Evolutionary conservation across 2,113 vertebrate genomes (phyloP).

Genomic region (Cebus imitator): DNA sequence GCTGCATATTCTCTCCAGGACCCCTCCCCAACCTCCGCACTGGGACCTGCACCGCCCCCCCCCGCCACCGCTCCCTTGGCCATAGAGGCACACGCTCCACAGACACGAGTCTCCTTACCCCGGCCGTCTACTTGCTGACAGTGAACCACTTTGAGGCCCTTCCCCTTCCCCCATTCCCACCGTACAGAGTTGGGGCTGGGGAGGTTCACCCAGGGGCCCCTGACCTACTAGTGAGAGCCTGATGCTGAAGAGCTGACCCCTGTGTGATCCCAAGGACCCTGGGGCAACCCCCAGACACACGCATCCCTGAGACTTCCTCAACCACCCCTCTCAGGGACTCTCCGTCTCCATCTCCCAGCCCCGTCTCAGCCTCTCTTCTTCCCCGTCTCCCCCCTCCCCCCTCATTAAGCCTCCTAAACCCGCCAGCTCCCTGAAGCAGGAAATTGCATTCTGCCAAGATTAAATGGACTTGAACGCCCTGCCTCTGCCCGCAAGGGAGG

Average conservation of each 20-base stretch:
- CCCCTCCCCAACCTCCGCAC: neutral
- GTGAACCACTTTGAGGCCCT: neutral
- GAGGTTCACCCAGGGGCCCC: neutral
- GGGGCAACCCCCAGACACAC: neutral
- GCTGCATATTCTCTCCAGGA: neutral
- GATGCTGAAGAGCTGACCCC: neutral
- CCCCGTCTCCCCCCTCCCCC: slow-evolving; percentile 58
- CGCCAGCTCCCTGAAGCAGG: slow-evolving; percentile 81
- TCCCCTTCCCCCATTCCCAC: neutral
- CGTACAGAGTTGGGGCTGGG: neutral
- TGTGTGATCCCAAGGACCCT: neutral
- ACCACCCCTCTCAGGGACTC: slow-evolving; percentile 51
- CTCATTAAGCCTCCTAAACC: slow-evolving; percentile 81
- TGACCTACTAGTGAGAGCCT: neutral
- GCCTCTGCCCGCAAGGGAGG: slow-evolving; percentile 74
- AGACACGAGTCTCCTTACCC: neutral
- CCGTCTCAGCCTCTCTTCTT: slow-evolving; percentile 33
- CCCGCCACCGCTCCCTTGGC: too few relatives aligned
- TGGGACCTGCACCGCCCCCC: neutral
- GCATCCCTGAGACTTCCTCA: neutral
- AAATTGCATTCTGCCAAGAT: slow-evolving; percentile 83
- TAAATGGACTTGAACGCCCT: slow-evolving; percentile 82
- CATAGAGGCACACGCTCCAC: neutral
- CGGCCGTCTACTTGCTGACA: neutral
- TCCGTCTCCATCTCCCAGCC: slow-evolving; percentile 25